Percentiles rank a stretch among this genome's conserved stretches.
Conservation (phyloP, 2,888 invertebrate genomes). For the Trachelus stipa region DNA sequence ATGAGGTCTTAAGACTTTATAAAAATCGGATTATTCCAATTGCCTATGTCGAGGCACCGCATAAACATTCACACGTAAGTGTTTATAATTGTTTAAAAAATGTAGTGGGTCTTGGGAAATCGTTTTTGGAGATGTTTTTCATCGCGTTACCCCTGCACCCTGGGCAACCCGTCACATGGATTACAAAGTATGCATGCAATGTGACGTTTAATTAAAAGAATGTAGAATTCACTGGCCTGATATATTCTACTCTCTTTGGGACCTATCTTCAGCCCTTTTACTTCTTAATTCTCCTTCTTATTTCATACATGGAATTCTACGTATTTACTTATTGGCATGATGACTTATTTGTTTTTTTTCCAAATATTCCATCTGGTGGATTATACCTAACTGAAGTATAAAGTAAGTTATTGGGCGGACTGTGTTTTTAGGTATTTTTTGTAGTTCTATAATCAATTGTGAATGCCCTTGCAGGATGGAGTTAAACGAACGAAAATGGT, state of each 20-base stretch:
- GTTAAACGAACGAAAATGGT: conserved; percentile 77
- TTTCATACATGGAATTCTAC: background rate
- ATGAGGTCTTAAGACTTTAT: conserved; percentile 87
- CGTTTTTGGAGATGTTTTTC: background rate
- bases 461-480: conserved; percentile 44
- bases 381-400: background rate
- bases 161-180: background rate
- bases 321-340: background rate
- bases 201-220: background rate
- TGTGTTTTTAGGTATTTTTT: background rate
- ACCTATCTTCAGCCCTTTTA: background rate
- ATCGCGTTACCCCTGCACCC: background rate
- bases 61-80: conserved; percentile 77
- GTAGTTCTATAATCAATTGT: background rate
- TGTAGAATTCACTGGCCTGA: background rate
- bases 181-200: background rate
- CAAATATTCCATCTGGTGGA: background rate
- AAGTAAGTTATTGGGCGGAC: background rate
- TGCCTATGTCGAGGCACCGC: conserved; percentile 86
- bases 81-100: background rate
- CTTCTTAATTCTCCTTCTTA: background rate
- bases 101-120: background rate
- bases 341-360: background rate
- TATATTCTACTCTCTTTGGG: background rate
- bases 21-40: conserved; percentile 88